Evolutionary conservation across 2,888 invertebrate genomes (phyloP).

Genomic region (Callosobruchus maculatus): DNA sequence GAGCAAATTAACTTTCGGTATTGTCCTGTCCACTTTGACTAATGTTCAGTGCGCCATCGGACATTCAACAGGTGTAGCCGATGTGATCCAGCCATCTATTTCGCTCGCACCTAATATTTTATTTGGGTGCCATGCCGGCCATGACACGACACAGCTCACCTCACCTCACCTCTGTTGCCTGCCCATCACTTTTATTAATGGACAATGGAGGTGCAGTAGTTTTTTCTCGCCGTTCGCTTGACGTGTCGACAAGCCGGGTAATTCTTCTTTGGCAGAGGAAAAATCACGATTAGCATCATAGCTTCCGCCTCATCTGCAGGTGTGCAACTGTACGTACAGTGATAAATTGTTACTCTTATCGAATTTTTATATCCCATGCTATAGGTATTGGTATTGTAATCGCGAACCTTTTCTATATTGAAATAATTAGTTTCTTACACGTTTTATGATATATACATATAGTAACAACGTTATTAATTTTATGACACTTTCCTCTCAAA

Average conservation of each 20-base stretch:
- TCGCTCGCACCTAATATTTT: constrained; percentile 9
- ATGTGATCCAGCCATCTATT: constrained; percentile 28
- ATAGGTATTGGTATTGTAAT: no score
- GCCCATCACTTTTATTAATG: background rate
- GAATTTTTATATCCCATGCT: no score
- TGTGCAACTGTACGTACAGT: background rate
- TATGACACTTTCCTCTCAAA: no score
- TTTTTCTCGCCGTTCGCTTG: background rate
- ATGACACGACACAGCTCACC: background rate
- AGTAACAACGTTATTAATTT: no score
- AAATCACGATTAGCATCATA: background rate
- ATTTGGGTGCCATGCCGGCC: background rate
- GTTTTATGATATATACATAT: no score
- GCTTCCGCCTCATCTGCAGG: background rate
- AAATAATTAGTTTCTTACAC: no score
- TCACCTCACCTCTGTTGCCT: background rate
- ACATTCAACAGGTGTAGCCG: constrained; percentile 33
- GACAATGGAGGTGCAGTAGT: background rate
- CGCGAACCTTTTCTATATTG: no score
- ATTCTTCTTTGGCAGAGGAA: background rate
- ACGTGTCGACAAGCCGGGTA: background rate
- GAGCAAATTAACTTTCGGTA: constrained; percentile 46
- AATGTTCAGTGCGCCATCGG: constrained; percentile 29
- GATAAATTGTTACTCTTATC: background rate
- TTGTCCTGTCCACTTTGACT: constrained; percentile 44